Evolutionary conservation across 2,113 vertebrate species (phyloP).

Genomic region (Ellobius talpinus): DNA sequence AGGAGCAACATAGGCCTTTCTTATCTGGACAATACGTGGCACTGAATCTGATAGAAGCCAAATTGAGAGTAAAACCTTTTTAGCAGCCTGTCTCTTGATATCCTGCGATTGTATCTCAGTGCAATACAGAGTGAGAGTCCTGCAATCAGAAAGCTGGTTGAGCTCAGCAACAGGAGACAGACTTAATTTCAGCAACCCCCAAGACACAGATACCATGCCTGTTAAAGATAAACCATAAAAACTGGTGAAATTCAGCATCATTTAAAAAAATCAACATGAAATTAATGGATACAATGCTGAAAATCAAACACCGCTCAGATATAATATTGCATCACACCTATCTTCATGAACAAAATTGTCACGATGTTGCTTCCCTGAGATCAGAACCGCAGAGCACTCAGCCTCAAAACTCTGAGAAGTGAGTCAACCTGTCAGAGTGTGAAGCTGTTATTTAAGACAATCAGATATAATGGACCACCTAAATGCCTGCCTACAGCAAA

Average conservation of each 20-base stretch:
- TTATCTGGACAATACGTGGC: background rate
- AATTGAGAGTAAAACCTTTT: slow-evolving; percentile 45
- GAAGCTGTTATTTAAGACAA: slow-evolving; percentile 73
- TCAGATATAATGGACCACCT: slow-evolving; percentile 66
- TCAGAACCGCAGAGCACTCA: slow-evolving; percentile 20
- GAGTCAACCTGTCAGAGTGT: slow-evolving; percentile 62
- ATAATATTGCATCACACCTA: background rate
- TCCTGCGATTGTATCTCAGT: background rate
- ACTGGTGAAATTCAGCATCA: slow-evolving; percentile 17
- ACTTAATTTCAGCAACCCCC: slow-evolving; percentile 21
- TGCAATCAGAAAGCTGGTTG: slow-evolving; percentile 21
- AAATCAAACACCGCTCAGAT: slow-evolving; percentile 46
- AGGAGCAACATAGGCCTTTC: background rate
- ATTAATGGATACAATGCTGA: slow-evolving; percentile 46
- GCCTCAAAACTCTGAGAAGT: slow-evolving; percentile 46
- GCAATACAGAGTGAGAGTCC: background rate
- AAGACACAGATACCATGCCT: background rate
- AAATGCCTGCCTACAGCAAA: slow-evolving; percentile 53
- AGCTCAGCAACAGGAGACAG: background rate
- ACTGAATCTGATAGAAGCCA: slow-evolving; percentile 55
- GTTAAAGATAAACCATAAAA: slow-evolving; percentile 39
- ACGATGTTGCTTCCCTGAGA: background rate
- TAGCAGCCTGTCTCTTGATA: slow-evolving; percentile 30
- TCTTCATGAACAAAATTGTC: slow-evolving; percentile 50
- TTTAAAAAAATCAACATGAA: slow-evolving; percentile 59